phyloP scores from a whole-genome alignment of 2,797 vertebrate species.

The Argyrosomus regius region DNA sequence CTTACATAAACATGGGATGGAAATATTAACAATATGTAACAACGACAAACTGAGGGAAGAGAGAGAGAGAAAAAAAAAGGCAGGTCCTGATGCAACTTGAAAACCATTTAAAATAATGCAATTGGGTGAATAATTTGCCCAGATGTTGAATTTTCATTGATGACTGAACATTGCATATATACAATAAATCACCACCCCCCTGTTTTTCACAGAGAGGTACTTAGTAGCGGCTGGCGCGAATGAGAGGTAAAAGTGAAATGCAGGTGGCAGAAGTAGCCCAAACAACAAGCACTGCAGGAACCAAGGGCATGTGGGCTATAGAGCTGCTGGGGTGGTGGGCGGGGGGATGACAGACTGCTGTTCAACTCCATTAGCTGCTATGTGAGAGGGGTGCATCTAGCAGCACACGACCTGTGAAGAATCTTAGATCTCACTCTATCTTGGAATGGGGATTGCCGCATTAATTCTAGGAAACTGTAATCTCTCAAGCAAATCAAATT shows the following conservation, averaged over 20 bases:
- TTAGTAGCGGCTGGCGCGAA: conserved; percentile 41
- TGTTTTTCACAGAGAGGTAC: conserved; percentile 35
- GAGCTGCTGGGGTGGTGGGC: conserved; percentile 76
- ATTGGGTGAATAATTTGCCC: conserved; percentile 60
- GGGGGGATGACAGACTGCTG: conserved; percentile 96
- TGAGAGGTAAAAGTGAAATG: conserved; percentile 80
- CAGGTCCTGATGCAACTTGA: conserved; percentile 36
- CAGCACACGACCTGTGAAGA: conserved; percentile 99
- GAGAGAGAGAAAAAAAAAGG: conserved; percentile 10
- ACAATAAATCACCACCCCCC: conserved; percentile 56
- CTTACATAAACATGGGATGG: conserved; percentile 72
- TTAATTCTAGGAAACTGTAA: conserved; percentile 99
- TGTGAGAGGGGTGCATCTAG: conserved; percentile 96
- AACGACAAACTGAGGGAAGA: conserved; percentile 26
- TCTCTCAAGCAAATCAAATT: conserved; percentile 99
- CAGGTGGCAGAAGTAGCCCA: conserved; percentile 84
- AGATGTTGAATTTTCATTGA: conserved; percentile 71
- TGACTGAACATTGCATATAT: conserved; percentile 52
- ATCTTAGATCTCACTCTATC: conserved; percentile 99
- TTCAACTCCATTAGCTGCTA: conserved; percentile 99
- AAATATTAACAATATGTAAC: conserved; percentile 69
- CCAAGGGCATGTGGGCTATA: conserved; percentile 97
- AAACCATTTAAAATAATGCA: conserved; percentile 57
- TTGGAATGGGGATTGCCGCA: conserved; percentile 97
- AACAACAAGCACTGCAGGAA: conserved; percentile 94